Evolutionary conservation across 2,113 vertebrate genomes (phyloP), one percentile per base, ranked within the genome.

Genomic region (Ciconia boyciana): DNA sequence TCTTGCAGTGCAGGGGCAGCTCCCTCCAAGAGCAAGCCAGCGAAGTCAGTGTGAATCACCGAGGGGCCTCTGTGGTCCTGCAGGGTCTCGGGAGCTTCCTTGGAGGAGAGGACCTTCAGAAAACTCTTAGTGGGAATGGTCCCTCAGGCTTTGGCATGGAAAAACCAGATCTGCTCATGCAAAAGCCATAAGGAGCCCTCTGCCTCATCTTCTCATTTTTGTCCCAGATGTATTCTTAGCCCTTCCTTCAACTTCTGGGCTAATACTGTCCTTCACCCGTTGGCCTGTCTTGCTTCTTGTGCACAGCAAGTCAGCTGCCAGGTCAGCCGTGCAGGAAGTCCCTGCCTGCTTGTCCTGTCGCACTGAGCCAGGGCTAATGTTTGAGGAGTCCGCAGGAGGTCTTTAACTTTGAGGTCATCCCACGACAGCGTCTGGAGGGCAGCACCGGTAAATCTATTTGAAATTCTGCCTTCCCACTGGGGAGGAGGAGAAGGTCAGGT

Each of bases 331-430:
- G 68, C 5, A 5, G 76, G 68, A 92, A 46, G 65, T 68, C 62
- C 32, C 41, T 87, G 68, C 76, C 55, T 10, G 7, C 83, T 64
- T 84, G 60, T 89, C 52, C 81, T 91, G 87, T 91, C 66, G 0
- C 74, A 44, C 44, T 0, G 16, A 90, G 65, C 52, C 52, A 55
- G 52, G 55, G 74, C 61, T 93, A 41, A 76, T 89, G 52, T 85
- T 79, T 84, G 95, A 94, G 57, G 54, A 69, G 62, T 93, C 89
- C 65, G 78, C 11, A 2, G 83, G 93, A 3, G 0, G 57, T 82
- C 83, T 93, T 94, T 79, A 94, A 68, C 94, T 94, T 95, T 71
- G 52, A 87, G 87, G 89, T 96, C 77, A 94, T 91, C 74, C 61
- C 3, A 6, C 6, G 26, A 91, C 77, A 84, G 87, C 3, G 19